Percentiles rank a stretch among this genome's conserved stretches.
Conservation (phyloP, 2,888 invertebrate genomes). For the Notodonta dromedarius region DNA sequence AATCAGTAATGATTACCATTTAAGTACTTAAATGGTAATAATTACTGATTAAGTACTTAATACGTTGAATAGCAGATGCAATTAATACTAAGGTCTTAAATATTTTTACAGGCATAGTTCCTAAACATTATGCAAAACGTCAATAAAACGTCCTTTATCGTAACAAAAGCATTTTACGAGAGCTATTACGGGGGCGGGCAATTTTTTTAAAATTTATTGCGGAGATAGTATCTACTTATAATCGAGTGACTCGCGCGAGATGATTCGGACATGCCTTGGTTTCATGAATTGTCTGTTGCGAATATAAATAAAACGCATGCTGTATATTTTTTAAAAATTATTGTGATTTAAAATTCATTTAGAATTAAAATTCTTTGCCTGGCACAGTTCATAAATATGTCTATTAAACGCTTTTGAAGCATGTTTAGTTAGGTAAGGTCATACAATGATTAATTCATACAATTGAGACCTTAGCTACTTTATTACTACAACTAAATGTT, state of each 20-base stretch:
- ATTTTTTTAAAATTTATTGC: conserved; percentile 28
- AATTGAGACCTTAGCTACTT: too few relatives aligned
- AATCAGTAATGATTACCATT: too few relatives aligned
- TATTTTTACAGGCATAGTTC: not conserved
- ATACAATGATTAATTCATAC: too few relatives aligned
- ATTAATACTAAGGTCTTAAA: too few relatives aligned
- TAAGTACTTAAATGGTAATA: too few relatives aligned
- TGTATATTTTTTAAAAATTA: too few relatives aligned
- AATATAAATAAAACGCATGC: conserved; percentile 35
- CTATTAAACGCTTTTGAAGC: too few relatives aligned
- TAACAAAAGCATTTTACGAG: not conserved
- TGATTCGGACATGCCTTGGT: conserved; percentile 25
- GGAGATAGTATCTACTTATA: conserved; percentile 16
- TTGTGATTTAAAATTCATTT: too few relatives aligned
- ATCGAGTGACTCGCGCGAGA: conserved; percentile 22
- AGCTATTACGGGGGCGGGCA: conserved; percentile 8
- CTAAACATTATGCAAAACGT: not conserved
- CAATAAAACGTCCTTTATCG: not conserved
- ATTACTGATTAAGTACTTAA: too few relatives aligned
- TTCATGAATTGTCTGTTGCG: conserved; percentile 27
- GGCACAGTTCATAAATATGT: not conserved
- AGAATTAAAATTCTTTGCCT: conserved; percentile 19
- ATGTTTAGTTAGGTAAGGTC: too few relatives aligned
- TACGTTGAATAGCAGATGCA: too few relatives aligned
- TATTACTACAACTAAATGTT: too few relatives aligned